Conservation (phyloP, 2,113 vertebrate species). For the Rallus limicola region DNA sequence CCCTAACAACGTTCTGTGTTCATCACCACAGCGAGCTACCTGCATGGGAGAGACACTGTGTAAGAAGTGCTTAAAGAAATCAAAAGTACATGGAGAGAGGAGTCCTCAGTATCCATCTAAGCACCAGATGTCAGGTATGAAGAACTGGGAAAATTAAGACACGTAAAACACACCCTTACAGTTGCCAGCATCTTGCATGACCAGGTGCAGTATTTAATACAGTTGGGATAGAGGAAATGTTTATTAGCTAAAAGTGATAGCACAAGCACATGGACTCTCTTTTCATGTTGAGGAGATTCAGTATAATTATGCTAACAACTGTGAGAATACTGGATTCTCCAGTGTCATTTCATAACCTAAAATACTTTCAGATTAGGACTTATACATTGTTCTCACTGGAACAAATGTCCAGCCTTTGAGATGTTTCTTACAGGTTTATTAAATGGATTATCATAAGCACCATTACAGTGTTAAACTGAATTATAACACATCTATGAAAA, state of each 20-base stretch:
- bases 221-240: not conserved
- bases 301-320: not conserved
- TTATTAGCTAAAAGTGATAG: not conserved
- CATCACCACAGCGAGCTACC: not conserved
- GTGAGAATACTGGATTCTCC: not conserved
- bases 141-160: not conserved
- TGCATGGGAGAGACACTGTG: not conserved
- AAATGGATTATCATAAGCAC: not conserved
- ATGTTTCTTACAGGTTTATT: not conserved
- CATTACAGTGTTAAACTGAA: not conserved
- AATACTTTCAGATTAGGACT: not conserved
- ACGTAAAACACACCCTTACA: not conserved
- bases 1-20: not conserved
- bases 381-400: not conserved
- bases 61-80: not conserved
- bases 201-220: not conserved
- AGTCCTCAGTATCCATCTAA: not conserved
- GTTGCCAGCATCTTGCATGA: not conserved
- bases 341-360: not conserved
- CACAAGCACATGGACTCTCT: accelerated
- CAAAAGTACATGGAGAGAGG: not conserved
- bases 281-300: not conserved
- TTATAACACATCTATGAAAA: slow-evolving; percentile 13
- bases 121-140: accelerated
- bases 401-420: not conserved